These are phyloP conservation scores for Galeopsomyia nigrocyanea DNA, from an alignment of 2,888 invertebrate species.

Conservation along the genomic window DNA sequence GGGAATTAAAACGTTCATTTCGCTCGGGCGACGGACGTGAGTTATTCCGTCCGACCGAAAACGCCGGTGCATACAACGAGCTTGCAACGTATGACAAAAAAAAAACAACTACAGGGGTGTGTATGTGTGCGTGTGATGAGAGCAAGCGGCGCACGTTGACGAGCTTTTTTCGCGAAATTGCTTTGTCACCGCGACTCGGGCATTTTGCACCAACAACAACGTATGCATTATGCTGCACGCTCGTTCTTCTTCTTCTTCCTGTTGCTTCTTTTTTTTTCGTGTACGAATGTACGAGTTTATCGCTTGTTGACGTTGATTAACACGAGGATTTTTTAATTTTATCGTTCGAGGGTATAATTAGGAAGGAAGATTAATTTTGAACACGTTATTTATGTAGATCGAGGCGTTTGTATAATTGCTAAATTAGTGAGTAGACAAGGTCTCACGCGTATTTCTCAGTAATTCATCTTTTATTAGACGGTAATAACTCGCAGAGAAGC, in stretches of 20 bases:
- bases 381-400: too few species aligned
- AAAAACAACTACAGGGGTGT: conserved; percentile 49
- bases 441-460: too few species aligned
- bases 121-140: conserved; percentile 40
- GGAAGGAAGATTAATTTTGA: too few species aligned
- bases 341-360: too few species aligned
- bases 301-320: conserved; percentile 5
- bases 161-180: conserved; percentile 45
- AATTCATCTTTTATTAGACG: too few species aligned
- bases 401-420: too few species aligned
- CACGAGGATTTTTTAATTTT: too few species aligned
- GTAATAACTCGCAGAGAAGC: too few species aligned
- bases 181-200: conserved; percentile 33
- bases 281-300: background rate
- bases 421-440: too few species aligned
- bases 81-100: background rate
- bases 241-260: background rate
- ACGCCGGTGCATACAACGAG: background rate
- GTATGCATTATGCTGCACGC: conserved; percentile 22
- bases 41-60: conserved; percentile 63
- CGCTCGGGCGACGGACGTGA: conserved; percentile 58
- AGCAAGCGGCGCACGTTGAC: conserved; percentile 28
- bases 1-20: conserved; percentile 69
- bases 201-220: conserved; percentile 13
- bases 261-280: background rate